A percentile compares a stretch with the other conserved stretches of the same genome.
These are phyloP conservation scores for Apotomis capreana DNA, from an alignment of 2,888 invertebrate species.

Conservation along the genomic window DNA sequence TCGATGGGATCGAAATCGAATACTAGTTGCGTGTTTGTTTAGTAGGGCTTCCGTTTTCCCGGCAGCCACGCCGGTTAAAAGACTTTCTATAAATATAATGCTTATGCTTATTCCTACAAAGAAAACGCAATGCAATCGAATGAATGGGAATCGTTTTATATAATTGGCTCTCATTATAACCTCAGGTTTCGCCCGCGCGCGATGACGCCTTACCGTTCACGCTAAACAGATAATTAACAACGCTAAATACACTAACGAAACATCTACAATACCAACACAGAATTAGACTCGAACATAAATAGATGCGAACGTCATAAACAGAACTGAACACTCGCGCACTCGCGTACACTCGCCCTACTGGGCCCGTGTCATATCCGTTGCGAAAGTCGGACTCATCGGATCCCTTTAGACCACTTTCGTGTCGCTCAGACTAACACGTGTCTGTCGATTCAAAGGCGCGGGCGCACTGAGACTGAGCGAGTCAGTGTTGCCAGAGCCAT, in stretches of 20 bases:
- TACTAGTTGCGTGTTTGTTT: not conserved
- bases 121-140: not conserved
- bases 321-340: slow-evolving; percentile 33
- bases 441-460: slow-evolving; percentile 73
- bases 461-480: slow-evolving; percentile 62
- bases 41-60: slow-evolving; percentile 2
- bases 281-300: slow-evolving; percentile 41
- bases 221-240: slow-evolving; percentile 36
- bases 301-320: slow-evolving; percentile 41
- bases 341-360: slow-evolving; percentile 34
- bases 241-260: slow-evolving; percentile 37
- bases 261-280: slow-evolving; percentile 40
- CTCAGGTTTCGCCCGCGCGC: slow-evolving; percentile 23
- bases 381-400: slow-evolving; percentile 36
- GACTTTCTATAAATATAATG: not conserved
- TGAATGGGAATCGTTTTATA: not conserved
- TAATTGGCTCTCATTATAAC: slow-evolving; percentile 26
- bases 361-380: slow-evolving; percentile 40
- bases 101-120: too few species aligned
- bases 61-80: not conserved
- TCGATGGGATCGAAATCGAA: not conserved
- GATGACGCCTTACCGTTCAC: slow-evolving; percentile 24
- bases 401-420: slow-evolving; percentile 55
- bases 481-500: too few species aligned
- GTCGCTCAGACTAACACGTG: slow-evolving; percentile 60